phyloP scores from a whole-genome alignment of 2,888 invertebrate species.

The Mycalesis mineus region DNA sequence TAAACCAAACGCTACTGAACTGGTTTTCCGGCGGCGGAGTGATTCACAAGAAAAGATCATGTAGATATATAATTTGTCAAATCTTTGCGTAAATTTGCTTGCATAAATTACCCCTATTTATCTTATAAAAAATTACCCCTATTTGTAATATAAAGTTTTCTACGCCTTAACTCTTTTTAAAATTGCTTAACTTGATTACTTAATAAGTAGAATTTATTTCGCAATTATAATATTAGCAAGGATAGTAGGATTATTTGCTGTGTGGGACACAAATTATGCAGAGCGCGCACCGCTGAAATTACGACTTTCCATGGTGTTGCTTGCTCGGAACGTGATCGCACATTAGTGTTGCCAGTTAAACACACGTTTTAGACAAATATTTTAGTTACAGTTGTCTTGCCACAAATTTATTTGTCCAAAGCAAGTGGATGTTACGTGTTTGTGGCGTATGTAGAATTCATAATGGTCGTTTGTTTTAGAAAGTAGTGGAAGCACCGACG shows the following conservation, averaged over 20 bases:
- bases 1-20: too few species aligned
- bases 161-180: too few species aligned
- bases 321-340: constrained; percentile 54
- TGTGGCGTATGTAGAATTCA: constrained; percentile 9
- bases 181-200: too few species aligned
- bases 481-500: constrained; percentile 5
- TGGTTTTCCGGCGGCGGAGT: too few species aligned
- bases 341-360: constrained; percentile 59
- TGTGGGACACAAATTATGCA: constrained; percentile 39
- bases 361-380: constrained; percentile 40
- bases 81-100: too few species aligned
- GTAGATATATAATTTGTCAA: too few species aligned
- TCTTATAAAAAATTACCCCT: too few species aligned
- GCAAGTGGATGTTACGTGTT: constrained; percentile 20
- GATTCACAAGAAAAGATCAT: too few species aligned
- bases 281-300: constrained; percentile 32
- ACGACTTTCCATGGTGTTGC: constrained; percentile 36
- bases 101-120: too few species aligned
- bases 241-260: constrained; percentile 6
- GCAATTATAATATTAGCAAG: neutral
- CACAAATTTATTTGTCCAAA: constrained; percentile 25
- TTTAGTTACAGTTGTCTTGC: constrained; percentile 20
- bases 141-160: too few species aligned
- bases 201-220: too few species aligned
- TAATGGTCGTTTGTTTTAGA: constrained; percentile 12